Evolutionary conservation across 2,888 invertebrate genomes (phyloP).

Genomic region (Cerceris rybyensis): DNA sequence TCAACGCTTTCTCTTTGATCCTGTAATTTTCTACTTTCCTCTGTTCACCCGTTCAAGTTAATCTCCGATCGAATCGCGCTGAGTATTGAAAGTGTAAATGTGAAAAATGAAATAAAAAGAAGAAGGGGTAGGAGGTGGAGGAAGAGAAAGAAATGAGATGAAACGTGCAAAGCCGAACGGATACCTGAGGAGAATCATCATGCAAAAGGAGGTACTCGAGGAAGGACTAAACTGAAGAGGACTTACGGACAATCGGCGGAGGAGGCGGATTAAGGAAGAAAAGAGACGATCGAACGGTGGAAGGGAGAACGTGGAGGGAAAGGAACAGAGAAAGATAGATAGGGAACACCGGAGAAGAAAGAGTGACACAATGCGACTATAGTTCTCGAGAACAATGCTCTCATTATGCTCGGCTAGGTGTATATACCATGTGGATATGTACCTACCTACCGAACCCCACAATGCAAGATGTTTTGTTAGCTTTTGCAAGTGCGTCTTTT

Average conservation of each 20-base stretch:
- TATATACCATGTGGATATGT: conserved; percentile 66
- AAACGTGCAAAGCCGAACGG: conserved; percentile 17
- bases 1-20: too few species aligned
- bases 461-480: conserved; percentile 68
- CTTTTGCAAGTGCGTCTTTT: conserved; percentile 58
- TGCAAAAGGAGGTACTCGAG: conserved; percentile 1
- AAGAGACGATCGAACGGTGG: conserved; percentile 24
- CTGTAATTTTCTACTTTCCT: too few species aligned
- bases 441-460: conserved; percentile 63
- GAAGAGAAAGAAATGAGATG: background rate
- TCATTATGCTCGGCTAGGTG: conserved; percentile 76
- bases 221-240: conserved; percentile 30
- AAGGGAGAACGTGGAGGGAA: conserved; percentile 18
- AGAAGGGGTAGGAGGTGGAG: background rate
- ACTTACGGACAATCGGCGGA: background rate
- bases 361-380: conserved; percentile 77
- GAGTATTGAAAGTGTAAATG: background rate
- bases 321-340: conserved; percentile 24
- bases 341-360: conserved; percentile 20
- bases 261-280: background rate
- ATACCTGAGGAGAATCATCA: conserved; percentile 12
- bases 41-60: too few species aligned
- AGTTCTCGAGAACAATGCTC: conserved; percentile 80
- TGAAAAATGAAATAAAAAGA: background rate
- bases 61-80: too few species aligned